These are phyloP conservation scores for Alectoris magna DNA, from an alignment of 2,797 vertebrate genomes.

Conservation along the genomic window DNA sequence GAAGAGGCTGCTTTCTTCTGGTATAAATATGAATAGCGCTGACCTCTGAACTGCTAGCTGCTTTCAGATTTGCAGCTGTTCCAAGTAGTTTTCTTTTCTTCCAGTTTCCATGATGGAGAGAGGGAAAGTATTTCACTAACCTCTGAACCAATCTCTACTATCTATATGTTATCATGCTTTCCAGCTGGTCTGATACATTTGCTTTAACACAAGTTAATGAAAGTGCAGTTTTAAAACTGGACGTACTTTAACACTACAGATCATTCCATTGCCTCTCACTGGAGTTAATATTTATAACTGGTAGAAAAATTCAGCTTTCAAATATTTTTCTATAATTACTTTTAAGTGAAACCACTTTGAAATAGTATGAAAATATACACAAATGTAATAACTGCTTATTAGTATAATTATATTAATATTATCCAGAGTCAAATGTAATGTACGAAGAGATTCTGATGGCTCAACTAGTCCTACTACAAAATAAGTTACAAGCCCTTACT, in stretches of 20 bases:
- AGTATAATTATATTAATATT: background rate
- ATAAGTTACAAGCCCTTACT: background rate
- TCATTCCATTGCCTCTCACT: background rate
- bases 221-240: background rate
- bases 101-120: background rate
- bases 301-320: background rate
- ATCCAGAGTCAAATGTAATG: background rate
- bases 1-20: background rate
- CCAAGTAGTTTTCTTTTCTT: background rate
- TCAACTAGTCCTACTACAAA: background rate
- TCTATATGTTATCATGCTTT: background rate
- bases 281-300: background rate
- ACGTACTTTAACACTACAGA: background rate
- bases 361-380: background rate
- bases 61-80: conserved; percentile 31
- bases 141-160: background rate
- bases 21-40: background rate
- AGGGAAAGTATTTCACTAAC: background rate
- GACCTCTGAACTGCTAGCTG: conserved; percentile 4
- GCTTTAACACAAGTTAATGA: background rate
- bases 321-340: background rate
- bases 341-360: background rate
- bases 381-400: background rate
- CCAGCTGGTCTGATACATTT: background rate
- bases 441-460: background rate